Conservation (phyloP, 2,888 invertebrate genomes). For the Callyntrura sp. region DNA sequence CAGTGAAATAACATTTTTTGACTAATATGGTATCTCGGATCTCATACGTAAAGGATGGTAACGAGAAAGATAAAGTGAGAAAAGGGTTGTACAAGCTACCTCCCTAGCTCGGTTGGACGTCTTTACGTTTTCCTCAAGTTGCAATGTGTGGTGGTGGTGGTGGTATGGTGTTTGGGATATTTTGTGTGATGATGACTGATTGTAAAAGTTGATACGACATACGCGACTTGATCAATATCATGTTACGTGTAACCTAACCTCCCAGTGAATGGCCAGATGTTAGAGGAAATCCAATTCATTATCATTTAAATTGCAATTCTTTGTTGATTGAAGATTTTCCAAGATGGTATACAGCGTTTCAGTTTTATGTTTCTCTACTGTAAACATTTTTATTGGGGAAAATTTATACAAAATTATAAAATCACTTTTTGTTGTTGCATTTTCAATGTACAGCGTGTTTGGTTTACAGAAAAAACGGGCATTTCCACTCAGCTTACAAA, state of each 20-base stretch:
- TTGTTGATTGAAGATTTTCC: neutral
- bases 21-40: constrained; percentile 4
- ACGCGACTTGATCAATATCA: constrained; percentile 12
- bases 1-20: neutral
- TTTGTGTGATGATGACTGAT: constrained; percentile 21
- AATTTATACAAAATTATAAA: neutral
- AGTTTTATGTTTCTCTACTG: neutral
- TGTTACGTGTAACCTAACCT: constrained; percentile 8
- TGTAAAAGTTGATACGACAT: constrained; percentile 9
- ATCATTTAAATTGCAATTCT: neutral
- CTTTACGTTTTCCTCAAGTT: neutral
- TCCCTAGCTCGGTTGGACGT: constrained; percentile 13
- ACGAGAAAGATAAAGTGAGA: neutral
- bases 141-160: neutral
- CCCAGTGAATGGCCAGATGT: neutral
- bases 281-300: neutral
- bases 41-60: neutral
- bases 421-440: neutral
- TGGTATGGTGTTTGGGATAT: too few species aligned
- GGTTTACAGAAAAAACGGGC: constrained; percentile 8
- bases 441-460: neutral
- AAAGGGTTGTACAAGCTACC: constrained; percentile 26
- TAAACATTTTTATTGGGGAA: neutral
- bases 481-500: constrained; percentile 22
- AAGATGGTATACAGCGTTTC: neutral